These are phyloP conservation scores for Spatula clypeata DNA, from an alignment of 2,797 vertebrate species.

Conservation along the genomic window DNA sequence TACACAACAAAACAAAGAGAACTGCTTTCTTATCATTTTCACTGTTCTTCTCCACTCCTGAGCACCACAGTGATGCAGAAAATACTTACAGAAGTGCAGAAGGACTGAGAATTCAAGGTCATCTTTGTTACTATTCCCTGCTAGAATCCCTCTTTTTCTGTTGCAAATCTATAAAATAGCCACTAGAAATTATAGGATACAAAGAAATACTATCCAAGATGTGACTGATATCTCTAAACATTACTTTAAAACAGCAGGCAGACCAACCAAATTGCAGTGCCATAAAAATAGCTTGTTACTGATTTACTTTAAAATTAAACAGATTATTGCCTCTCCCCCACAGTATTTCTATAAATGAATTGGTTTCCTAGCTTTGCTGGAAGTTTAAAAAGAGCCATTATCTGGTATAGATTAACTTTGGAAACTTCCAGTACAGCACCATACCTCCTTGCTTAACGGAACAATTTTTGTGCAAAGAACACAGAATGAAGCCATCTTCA, in stretches of 20 bases:
- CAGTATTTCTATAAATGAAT: background rate
- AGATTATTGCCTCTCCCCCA: background rate
- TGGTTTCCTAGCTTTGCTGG: background rate
- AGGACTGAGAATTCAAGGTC: background rate
- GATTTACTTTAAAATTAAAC: background rate
- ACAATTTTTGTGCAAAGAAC: conserved; percentile 79
- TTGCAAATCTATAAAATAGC: background rate
- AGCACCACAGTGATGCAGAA: background rate
- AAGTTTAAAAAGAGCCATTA: background rate
- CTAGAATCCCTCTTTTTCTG: background rate
- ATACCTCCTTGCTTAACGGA: conserved; percentile 77
- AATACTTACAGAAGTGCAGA: background rate
- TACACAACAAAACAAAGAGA: background rate
- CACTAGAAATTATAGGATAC: background rate
- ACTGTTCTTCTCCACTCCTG: background rate
- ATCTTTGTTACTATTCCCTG: background rate
- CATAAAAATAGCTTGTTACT: background rate
- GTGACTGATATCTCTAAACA: background rate
- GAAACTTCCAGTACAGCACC: conserved; percentile 75
- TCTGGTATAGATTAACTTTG: conserved; percentile 80
- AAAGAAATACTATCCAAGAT: background rate
- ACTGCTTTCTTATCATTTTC: background rate
- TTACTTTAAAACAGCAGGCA: background rate
- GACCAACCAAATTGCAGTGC: background rate
- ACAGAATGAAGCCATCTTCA: conserved; percentile 81